Evolutionary conservation across 2,888 invertebrate species (phyloP), one percentile per base, ranked within the genome.

Genomic region (Drosophila borborema): DNA sequence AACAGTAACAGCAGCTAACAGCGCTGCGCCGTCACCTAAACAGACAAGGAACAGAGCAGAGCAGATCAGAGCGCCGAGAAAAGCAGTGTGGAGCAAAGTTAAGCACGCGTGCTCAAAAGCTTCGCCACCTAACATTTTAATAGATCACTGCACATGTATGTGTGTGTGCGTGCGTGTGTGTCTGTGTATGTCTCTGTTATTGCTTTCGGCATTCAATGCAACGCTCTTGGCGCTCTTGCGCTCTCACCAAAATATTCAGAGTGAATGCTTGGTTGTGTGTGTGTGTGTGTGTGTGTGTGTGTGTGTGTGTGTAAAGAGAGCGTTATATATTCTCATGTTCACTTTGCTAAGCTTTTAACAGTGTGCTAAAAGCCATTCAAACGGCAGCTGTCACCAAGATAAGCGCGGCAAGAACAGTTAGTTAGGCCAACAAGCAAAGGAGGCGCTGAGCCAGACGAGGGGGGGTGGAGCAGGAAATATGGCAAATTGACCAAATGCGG

Each of bases 301-400:
- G 28, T 28, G 23, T 28, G 23, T 28, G 23, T 28, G 23, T 28
- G 23, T 28, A 28, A 0, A 20, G 20, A 58, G 45, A 56, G 56
- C 18, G 18, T 20, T 20, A n/a, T n/a, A 59, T 28, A 59, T 38
- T 12, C 23, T 28, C 9, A n/a, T 2, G n/a, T 6, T 20, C 18
- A 18, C 36, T 10, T 16, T 18, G 7, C 43, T n/a, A n/a, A 65
- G 66, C 66, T 66, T 53, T 54, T n/a, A 8, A 54, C 66, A 46
- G 38, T 66, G 51, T 43, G 43, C 31, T 31, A 18, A 49, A 49
- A 40, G 49, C 38, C 31, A 49, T 60, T 18, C 28, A 65, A 65
- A 65, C 36, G 64, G 28, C 66, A 66, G 66, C 66, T 66, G 66
- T 54, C 54, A 20, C 65, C 43, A 43, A 51, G 43, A 12, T 23